Conservation (phyloP, 1,140 invertebrate genomes). For the Hyles euphorbiae region DNA sequence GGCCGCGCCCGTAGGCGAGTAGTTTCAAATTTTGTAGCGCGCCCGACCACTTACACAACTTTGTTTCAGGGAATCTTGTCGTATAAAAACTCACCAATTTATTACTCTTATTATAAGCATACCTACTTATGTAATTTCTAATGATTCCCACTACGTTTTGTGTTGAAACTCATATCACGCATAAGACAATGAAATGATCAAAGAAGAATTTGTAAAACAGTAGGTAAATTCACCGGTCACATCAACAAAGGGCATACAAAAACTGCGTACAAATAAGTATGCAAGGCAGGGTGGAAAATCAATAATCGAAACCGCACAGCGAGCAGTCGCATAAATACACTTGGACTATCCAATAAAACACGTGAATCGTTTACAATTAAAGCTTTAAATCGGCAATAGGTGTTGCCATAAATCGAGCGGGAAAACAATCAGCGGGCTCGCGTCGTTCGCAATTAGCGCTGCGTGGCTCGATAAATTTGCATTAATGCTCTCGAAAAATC, state of each 20-base stretch:
- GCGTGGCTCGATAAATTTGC: slow-evolving; percentile 72
- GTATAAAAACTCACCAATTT: too few species aligned
- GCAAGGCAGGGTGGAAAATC: slow-evolving; percentile 46
- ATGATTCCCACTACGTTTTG: too few species aligned
- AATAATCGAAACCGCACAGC: slow-evolving; percentile 66
- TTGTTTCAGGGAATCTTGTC: too few species aligned
- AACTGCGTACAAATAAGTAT: too few species aligned
- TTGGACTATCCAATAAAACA: slow-evolving; percentile 73
- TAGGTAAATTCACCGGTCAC: too few species aligned
- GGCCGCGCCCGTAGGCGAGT: slow-evolving; percentile 11
- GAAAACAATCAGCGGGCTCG: slow-evolving; percentile 72
- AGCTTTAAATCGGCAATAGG: slow-evolving; percentile 75
- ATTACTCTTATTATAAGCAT: too few species aligned
- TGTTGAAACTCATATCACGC: too few species aligned
- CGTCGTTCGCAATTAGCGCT: slow-evolving; percentile 72
- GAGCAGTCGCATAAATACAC: slow-evolving; percentile 67
- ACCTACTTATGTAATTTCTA: too few species aligned
- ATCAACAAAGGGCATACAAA: too few species aligned
- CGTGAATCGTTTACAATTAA: slow-evolving; percentile 73
- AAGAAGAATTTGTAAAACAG: too few species aligned
- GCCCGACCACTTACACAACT: too few species aligned
- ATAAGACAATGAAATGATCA: too few species aligned
- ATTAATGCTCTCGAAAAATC: slow-evolving; percentile 75
- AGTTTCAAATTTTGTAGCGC: slow-evolving; percentile 8
- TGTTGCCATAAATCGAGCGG: slow-evolving; percentile 72